These are phyloP conservation scores for Drosophila repletoides DNA, from an alignment of 1,140 invertebrate species.

Conservation along the genomic window DNA sequence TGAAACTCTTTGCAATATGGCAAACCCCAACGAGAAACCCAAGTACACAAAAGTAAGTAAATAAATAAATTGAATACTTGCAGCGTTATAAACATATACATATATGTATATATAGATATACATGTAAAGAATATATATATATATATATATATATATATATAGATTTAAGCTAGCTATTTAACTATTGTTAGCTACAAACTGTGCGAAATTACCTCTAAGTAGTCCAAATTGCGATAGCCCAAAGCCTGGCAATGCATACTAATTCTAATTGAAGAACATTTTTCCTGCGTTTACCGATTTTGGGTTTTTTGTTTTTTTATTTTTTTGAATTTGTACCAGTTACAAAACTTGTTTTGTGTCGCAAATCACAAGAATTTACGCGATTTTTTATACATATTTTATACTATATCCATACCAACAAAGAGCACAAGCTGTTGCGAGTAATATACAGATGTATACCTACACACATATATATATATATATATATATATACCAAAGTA, in stretches of 20 bases:
- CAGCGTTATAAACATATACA: background rate
- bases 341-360: slow-evolving; percentile 14
- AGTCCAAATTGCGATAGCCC: background rate
- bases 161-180: background rate
- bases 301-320: background rate
- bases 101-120: background rate
- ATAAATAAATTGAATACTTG: background rate
- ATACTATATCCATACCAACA: too few relatives aligned
- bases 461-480: too few relatives aligned
- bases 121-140: background rate
- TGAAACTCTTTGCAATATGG: slow-evolving; percentile 50
- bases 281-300: background rate
- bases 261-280: background rate
- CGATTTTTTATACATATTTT: too few relatives aligned
- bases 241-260: background rate
- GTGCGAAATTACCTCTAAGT: background rate
- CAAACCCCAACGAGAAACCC: slow-evolving; percentile 69
- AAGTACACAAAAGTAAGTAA: slow-evolving; percentile 77
- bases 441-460: too few relatives aligned
- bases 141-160: background rate
- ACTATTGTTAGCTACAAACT: background rate
- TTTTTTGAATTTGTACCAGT: background rate
- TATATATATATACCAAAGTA: background rate
- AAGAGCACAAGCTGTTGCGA: too few relatives aligned
- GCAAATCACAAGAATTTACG: background rate